phyloP scores from a whole-genome alignment of 2,888 invertebrate species.

The Crioceris asparagi region DNA sequence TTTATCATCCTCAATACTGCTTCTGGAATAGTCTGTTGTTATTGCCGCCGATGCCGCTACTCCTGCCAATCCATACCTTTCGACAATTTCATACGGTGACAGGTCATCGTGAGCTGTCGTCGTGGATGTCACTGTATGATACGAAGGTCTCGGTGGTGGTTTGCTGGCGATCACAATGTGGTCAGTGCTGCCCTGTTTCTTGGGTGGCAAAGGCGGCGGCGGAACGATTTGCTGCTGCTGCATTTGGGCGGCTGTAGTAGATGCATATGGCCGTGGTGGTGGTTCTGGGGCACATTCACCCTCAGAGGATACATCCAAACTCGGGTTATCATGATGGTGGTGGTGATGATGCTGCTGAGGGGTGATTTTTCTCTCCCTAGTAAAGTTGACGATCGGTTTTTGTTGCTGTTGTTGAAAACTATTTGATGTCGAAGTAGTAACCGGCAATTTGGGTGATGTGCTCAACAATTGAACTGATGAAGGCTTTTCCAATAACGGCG shows the following conservation, averaged over 20 bases:
- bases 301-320: constrained; percentile 34
- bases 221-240: constrained; percentile 50
- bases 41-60: no score
- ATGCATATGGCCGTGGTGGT: constrained; percentile 52
- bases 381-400: no score
- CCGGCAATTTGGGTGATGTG: constrained; percentile 31
- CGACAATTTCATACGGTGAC: constrained; percentile 45
- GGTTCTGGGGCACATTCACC: constrained; percentile 47
- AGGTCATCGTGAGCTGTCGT: constrained; percentile 47
- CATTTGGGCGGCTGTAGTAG: no score
- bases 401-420: not conserved
- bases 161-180: constrained; percentile 50
- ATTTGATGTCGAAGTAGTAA: constrained; percentile 20
- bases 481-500: constrained; percentile 22
- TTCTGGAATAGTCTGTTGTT: no score
- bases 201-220: constrained; percentile 64
- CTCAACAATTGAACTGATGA: constrained; percentile 20
- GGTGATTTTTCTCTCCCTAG: constrained; percentile 27
- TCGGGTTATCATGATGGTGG: constrained; percentile 31
- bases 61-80: constrained; percentile 38
- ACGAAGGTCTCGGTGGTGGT: constrained; percentile 52
- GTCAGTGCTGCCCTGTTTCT: constrained; percentile 52
- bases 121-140: no score
- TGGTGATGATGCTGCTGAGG: constrained; percentile 24
- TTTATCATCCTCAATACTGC: no score